Conservation (phyloP, 2,888 invertebrate species). For the Agrotis clavis region DNA sequence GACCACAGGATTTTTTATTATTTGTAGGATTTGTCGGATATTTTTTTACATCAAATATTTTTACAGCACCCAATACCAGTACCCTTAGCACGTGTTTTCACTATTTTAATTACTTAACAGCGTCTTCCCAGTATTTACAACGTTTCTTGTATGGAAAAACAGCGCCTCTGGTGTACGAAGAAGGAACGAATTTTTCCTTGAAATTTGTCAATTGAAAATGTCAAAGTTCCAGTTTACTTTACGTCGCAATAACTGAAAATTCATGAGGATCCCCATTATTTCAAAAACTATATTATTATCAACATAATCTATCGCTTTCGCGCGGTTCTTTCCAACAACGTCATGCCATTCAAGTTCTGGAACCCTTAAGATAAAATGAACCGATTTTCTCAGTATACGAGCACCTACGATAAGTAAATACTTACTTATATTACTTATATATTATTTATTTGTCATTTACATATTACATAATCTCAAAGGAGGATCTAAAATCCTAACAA, state of each 20-base stretch:
- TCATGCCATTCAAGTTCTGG: constrained; percentile 33
- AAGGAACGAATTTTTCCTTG: too few species aligned
- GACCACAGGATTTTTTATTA: too few species aligned
- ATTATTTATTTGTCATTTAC: constrained; percentile 12
- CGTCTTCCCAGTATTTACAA: too few species aligned
- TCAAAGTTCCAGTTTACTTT: too few species aligned
- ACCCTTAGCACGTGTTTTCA: too few species aligned
- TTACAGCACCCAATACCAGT: neutral
- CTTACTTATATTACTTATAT: constrained; percentile 24
- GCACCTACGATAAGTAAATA: constrained; percentile 32
- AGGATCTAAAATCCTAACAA: constrained; percentile 14
- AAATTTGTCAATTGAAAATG: too few species aligned
- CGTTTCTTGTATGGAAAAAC: too few species aligned
- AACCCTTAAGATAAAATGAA: constrained; percentile 38
- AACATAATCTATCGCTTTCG: constrained; percentile 8
- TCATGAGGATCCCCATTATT: constrained; percentile 12
- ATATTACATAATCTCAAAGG: constrained; percentile 16
- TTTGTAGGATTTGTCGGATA: too few species aligned
- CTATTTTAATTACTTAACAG: too few species aligned
- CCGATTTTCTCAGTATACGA: constrained; percentile 23
- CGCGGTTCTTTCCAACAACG: constrained; percentile 18
- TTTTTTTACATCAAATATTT: neutral
- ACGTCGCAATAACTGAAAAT: too few species aligned
- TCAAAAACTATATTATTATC: constrained; percentile 7
- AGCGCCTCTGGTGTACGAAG: too few species aligned